Evolutionary conservation across 2,888 invertebrate genomes (phyloP), one percentile per base, ranked within the genome.

Genomic region (Cryptocephalus primarius): DNA sequence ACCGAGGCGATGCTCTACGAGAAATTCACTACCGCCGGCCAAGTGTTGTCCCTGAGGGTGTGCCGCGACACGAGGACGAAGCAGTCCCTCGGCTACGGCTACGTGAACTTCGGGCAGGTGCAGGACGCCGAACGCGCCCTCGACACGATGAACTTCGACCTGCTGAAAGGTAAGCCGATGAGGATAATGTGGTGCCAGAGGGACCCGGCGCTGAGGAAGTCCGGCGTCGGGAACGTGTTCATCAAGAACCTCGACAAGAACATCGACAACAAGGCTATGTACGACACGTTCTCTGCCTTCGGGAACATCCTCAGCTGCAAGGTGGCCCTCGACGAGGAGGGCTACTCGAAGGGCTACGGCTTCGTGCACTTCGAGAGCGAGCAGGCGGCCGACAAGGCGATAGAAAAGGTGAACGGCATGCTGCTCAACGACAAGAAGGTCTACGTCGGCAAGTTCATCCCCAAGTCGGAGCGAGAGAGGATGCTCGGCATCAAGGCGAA

Each of bases 141-240:
- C 64, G 99, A 99, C 73, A 94, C 96, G 40, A 99, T 99, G 97
- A 99, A 99, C 73, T 99, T 97, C 73, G 99, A 99, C 74, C 80
- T 89, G 64, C 80, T 99, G 60, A 94, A 93, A 72, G 93, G 93
- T 59, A 85, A 92, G 66, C 97, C 97, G 52, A 97, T 99, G 68
- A 85, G 99, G 68, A 99, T 99, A 65, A 99, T 99, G 99, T 99
- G 99, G 99, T 96, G 96, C 56, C 99, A 99, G 74, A 82, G 99
- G 63, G 97, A 99, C 75, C 97, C 97, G 32, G 94, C 95, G 31
- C 79, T 97, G 50, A 83, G 99, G 62, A 93, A 95, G 72, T 97
- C 97, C 50, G 99, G 99, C 48, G 91, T 96, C 55, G 97, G 97
- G 48, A 99, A 99, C 75, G 93, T 99, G 52, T 99, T 99, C 73